A percentile compares a stretch with the other conserved stretches of the same genome.
These are phyloP conservation scores for Vulpes lagopus DNA, from an alignment of 2,113 vertebrate species.

Conservation along the genomic window DNA sequence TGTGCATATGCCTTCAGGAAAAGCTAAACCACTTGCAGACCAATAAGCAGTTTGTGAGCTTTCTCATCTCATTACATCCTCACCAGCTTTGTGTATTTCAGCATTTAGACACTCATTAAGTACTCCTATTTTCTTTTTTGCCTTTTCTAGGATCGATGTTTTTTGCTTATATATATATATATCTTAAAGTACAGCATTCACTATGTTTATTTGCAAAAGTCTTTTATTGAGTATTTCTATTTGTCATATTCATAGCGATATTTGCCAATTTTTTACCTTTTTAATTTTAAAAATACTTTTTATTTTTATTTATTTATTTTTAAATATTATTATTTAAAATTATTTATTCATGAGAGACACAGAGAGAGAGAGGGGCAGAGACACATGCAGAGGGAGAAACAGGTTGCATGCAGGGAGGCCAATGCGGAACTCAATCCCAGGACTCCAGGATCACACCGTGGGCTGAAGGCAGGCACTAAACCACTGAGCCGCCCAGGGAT, in stretches of 20 bases:
- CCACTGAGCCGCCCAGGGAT: too few species aligned
- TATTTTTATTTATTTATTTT: too few species aligned
- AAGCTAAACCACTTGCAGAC: background rate
- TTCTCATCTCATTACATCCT: background rate
- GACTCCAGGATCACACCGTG: too few species aligned
- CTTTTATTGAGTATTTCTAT: background rate
- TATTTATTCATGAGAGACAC: too few species aligned
- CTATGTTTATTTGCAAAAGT: background rate
- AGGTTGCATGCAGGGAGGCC: too few species aligned
- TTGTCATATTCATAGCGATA: background rate
- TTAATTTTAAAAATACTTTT: background rate
- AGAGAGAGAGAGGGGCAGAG: too few species aligned
- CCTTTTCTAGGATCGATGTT: background rate
- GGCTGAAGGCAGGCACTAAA: too few species aligned
- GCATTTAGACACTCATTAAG: background rate
- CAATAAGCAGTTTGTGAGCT: background rate
- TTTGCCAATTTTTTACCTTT: constrained; percentile 12
- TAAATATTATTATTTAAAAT: too few species aligned
- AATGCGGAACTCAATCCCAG: too few species aligned
- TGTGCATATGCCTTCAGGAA: background rate
- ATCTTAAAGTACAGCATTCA: background rate
- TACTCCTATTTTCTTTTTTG: background rate
- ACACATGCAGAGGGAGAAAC: too few species aligned
- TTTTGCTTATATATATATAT: background rate
- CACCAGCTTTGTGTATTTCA: background rate